Evolutionary conservation across 2,888 invertebrate species (phyloP), one percentile per base, ranked within the genome.

Genomic region (Trachelus troglodyta): DNA sequence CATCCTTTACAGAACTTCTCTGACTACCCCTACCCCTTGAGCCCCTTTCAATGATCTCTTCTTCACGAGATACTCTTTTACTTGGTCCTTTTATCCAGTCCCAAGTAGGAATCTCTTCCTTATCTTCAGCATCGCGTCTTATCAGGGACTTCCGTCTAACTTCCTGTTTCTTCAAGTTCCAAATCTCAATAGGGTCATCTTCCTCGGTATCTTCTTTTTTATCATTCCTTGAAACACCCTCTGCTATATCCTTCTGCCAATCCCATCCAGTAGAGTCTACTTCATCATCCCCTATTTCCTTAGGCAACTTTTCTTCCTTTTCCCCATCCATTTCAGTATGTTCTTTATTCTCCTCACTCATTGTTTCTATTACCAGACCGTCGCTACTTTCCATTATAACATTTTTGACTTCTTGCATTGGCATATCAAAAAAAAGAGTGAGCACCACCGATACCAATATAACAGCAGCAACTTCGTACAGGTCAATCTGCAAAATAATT

Each of bases 381-480:
- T 90, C 89, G 11, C 90, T 90, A 69, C 88, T 85, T 78, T 91
- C 91, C 87, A 92, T 89, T 75, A 92, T 83, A 56, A 93, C 90
- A 75, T 87, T 92, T 82, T 93, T 93, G 11, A 93, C 89, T 84
- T 92, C 92, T 86, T 95, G 95, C 92, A 95, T 94, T 4, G 95
- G 95, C 83, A 94, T 93, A 85, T 95, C 94, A 79, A 95, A 93
- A 69, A 95, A 92, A 76, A 95, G 86, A 0, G 95, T 94, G 79
- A 95, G 83, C 73, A 94, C 80, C 23, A 92, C 88, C 1, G 95
- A 94, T 74, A 93, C 90, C 31, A 92, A 74, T 69, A 95, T 79
- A 79, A 95, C 94, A 34, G 90, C 86, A 15, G 89, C 86, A 79
- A 94, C 91, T 91, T 95, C 95, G 84, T 92, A 90, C 0, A 93